Base-by-base conservation (phyloP, 2,797 vertebrate species). In the Lacerta viridis region DNA sequence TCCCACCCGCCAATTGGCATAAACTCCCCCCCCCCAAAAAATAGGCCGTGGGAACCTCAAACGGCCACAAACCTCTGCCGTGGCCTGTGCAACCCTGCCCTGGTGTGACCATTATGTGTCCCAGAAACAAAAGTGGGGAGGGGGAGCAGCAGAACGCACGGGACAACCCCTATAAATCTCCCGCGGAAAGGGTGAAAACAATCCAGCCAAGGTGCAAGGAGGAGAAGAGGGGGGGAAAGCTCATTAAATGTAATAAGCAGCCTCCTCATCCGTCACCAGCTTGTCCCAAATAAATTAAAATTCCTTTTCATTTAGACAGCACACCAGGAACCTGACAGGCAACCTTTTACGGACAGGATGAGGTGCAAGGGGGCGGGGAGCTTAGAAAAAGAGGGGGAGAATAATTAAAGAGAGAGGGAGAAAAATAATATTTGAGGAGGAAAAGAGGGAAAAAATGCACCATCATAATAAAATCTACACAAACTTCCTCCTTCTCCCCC, bases 261-360 rank as follows among this genome's bases (percentile, higher is more conserved):
- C 93, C 96, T 97, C 95, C 95, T 95, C 96, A 95, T 94, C 95
- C 87, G 95, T 96, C 97, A 97, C 96, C 96, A 95, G 96, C 96
- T 97, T 95, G 97, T 97, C 97, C 97, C 97, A 97, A 97, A 97
- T 97, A 97, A 97, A 98, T 97, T 96, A 96, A 97, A 80, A 97
- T 97, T 97, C 97, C 97, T 97, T 97, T 97, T 96, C 96, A 95
- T 97, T 97, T 97, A 98, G 96, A 94, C 97, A 97, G 95, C 96
- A 87, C 93, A 18, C 39, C 46, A 64, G 91, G 94, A 97, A 97
- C 97, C 96, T 96, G 97, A 97, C 96, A 92, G 93, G 97, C 97
- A 95, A 95, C 97, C 96, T 97, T 95, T 74, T 92, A 94, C 93
- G 96, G 94, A 85, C 92, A 91, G 95, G 95, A 96, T 93, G 93